Conservation (phyloP, 2,113 vertebrate species). For the Ahaetulla prasina region DNA sequence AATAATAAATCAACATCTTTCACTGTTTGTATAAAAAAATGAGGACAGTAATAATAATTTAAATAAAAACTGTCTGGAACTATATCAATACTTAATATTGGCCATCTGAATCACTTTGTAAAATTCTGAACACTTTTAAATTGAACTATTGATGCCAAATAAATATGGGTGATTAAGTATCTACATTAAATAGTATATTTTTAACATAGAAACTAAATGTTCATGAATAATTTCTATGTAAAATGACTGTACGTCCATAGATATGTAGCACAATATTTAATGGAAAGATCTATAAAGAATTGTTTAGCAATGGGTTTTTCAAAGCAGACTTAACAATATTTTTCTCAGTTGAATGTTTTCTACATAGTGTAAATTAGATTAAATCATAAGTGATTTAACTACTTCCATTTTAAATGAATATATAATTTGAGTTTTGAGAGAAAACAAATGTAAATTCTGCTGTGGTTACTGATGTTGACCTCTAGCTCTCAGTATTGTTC, state of each 20-base stretch:
- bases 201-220: slow-evolving; percentile 47
- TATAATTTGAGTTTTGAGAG: slow-evolving; percentile 69
- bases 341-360: neutral
- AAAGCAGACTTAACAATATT: neutral
- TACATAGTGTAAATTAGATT: neutral
- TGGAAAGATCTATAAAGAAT: neutral
- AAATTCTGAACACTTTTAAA: slow-evolving; percentile 46
- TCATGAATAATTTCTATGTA: slow-evolving; percentile 15
- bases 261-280: slow-evolving; percentile 18
- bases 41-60: slow-evolving; percentile 10
- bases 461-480: slow-evolving; percentile 63
- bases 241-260: slow-evolving; percentile 18
- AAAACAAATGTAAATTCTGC: slow-evolving; percentile 73
- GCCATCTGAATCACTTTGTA: slow-evolving; percentile 43
- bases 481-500: slow-evolving; percentile 70
- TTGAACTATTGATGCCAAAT: slow-evolving; percentile 48
- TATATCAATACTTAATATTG: slow-evolving; percentile 38
- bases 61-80: slow-evolving; percentile 15
- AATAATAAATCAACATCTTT: slow-evolving; percentile 19
- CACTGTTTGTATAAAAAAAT: slow-evolving; percentile 1
- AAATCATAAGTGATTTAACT: neutral
- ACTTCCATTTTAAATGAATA: slow-evolving; percentile 61
- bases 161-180: slow-evolving; percentile 44
- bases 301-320: neutral
- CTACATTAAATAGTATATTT: neutral